Percentiles rank a stretch among this genome's conserved stretches.
Conservation (phyloP, 2,113 vertebrate species). For the Gasterosteus nipponicus region DNA sequence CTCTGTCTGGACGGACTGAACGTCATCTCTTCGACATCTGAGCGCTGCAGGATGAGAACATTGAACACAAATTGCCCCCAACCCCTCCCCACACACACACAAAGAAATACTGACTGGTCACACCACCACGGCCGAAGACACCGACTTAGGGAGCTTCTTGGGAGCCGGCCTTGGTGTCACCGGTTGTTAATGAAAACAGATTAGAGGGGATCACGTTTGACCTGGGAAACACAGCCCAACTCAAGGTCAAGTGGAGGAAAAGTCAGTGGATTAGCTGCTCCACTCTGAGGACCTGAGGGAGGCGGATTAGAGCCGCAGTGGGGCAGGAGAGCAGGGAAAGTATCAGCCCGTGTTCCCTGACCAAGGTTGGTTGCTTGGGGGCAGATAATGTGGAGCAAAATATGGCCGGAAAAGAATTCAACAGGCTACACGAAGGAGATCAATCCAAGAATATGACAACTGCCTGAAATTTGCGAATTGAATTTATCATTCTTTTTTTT, state of each 20-base stretch:
- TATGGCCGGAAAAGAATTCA: background rate
- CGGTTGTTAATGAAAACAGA: constrained; percentile 70
- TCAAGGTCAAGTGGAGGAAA: constrained; percentile 66
- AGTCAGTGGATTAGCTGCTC: constrained; percentile 61
- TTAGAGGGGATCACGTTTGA: constrained; percentile 65
- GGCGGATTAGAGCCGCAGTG: constrained; percentile 16
- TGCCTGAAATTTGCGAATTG: too few relatives aligned
- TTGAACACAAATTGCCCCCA: background rate
- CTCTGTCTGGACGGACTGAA: background rate
- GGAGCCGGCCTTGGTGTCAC: constrained; percentile 27
- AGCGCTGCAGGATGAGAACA: background rate
- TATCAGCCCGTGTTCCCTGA: background rate
- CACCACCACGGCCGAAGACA: background rate
- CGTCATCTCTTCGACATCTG: background rate
- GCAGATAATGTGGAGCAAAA: background rate
- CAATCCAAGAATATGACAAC: background rate
- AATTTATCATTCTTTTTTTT: too few relatives aligned
- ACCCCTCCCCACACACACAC: background rate
- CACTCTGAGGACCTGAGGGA: constrained; percentile 15
- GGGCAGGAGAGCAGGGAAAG: constrained; percentile 14
- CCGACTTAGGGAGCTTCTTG: too few relatives aligned
- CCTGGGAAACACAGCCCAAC: constrained; percentile 29
- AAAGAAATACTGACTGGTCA: accelerated
- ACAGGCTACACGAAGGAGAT: background rate
- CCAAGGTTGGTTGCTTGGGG: background rate